These are phyloP conservation scores for Teleopsis dalmanni DNA, from an alignment of 1,140 invertebrate genomes.

Conservation along the genomic window DNA sequence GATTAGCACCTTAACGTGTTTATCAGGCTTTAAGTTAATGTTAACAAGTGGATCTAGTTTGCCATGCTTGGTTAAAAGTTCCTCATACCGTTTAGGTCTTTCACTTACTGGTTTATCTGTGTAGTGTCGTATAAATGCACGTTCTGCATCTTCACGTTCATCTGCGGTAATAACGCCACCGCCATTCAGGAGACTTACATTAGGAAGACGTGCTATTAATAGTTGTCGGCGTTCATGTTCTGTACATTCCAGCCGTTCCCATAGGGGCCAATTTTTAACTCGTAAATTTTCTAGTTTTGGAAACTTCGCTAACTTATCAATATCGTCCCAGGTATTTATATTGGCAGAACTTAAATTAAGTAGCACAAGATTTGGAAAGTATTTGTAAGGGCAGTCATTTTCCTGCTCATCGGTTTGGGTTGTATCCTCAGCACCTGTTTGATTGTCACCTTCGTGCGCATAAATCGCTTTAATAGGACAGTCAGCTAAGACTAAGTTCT, in stretches of 20 bases:
- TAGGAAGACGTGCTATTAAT: conserved; percentile 78
- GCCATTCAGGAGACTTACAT: conserved; percentile 77
- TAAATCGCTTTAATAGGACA: conserved; percentile 53
- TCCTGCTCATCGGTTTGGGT: conserved; percentile 23
- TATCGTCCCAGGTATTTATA: conserved; percentile 77
- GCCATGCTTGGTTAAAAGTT: conserved; percentile 73
- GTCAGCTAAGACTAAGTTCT: conserved; percentile 77
- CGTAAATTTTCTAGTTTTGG: conserved; percentile 73
- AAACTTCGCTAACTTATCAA: conserved; percentile 74
- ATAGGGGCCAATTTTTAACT: conserved; percentile 63
- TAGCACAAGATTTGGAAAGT: conserved; percentile 56
- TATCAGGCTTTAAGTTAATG: conserved; percentile 76
- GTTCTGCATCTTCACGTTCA: conserved; percentile 85
- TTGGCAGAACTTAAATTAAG: conserved; percentile 79
- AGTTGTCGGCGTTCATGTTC: conserved; percentile 80
- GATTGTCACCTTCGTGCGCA: conserved; percentile 12
- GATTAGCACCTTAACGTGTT: conserved; percentile 75
- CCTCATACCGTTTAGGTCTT: conserved; percentile 70
- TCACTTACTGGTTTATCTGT: conserved; percentile 78
- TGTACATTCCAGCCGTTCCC: conserved; percentile 69
- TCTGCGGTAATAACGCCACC: conserved; percentile 74
- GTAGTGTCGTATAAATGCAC: conserved; percentile 86
- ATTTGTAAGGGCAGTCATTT: conserved; percentile 45
- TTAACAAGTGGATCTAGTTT: conserved; percentile 80
- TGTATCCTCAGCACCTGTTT: conserved; percentile 8